Percentiles rank a stretch among this genome's conserved stretches.
Evolutionary conservation across 2,888 invertebrate genomes (phyloP).

Genomic region (Cephus sareptanus): DNA sequence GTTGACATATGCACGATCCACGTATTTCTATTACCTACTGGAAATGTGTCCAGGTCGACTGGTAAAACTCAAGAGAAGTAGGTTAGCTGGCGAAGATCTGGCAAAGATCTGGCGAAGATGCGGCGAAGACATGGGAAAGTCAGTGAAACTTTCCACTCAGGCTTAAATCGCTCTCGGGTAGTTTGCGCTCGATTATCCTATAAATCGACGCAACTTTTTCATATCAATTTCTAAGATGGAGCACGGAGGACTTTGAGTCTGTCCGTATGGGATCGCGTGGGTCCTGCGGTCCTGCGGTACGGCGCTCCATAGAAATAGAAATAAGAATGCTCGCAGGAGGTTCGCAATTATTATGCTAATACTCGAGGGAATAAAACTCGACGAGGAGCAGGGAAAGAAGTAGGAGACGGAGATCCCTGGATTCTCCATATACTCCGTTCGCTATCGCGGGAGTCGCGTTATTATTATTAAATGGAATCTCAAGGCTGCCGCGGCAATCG

Average conservation of each 20-base stretch:
- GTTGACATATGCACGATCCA: too few species aligned
- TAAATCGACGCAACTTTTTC: conserved; percentile 30
- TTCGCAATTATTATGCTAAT: conserved; percentile 62
- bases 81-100: conserved; percentile 36
- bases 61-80: conserved; percentile 31
- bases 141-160: conserved; percentile 40
- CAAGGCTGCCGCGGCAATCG: conserved; percentile 50
- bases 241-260: not conserved
- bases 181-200: conserved; percentile 29
- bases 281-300: too few species aligned
- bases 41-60: too few species aligned
- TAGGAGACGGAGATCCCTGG: not conserved
- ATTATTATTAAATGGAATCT: conserved; percentile 58
- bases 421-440: not conserved
- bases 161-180: conserved; percentile 22
- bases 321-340: conserved; percentile 22
- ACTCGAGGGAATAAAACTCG: conserved; percentile 42
- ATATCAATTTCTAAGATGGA: conserved; percentile 16
- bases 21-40: too few species aligned
- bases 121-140: conserved; percentile 30
- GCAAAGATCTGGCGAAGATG: conserved; percentile 15
- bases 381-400: not conserved
- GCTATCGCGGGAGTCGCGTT: conserved; percentile 22
- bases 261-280: not conserved
- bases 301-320: conserved; percentile 13